These are phyloP conservation scores for Orchesella flavescens DNA, from an alignment of 2,888 invertebrate genomes.

Conservation along the genomic window DNA sequence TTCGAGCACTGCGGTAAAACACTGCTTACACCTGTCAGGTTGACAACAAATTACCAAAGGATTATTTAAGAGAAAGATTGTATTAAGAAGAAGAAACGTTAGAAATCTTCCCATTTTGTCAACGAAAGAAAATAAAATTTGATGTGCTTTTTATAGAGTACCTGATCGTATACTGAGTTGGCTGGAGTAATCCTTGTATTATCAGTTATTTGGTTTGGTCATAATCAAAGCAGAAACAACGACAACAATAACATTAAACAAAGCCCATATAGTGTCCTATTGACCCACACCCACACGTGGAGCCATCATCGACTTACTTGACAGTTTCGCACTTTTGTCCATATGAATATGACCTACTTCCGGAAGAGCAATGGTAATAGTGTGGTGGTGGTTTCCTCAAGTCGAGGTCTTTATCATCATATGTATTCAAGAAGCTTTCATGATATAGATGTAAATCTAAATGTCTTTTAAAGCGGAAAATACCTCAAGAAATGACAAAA, in stretches of 20 bases:
- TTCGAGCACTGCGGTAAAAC: neutral
- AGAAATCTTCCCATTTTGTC: conserved; percentile 2
- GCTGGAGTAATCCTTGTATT: neutral
- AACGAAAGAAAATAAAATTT: conserved; percentile 3
- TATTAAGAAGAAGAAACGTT: neutral
- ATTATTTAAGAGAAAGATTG: neutral
- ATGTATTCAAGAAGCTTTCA: no score
- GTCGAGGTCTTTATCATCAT: no score
- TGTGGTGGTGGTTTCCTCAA: no score
- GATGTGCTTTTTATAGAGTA: neutral
- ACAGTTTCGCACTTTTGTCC: conserved; percentile 32
- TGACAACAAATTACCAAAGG: neutral
- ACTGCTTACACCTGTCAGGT: neutral
- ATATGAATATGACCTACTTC: conserved; percentile 35
- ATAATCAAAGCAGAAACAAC: neutral
- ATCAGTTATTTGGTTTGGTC: neutral
- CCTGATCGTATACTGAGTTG: neutral
- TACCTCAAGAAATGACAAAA: no score
- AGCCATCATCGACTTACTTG: conserved; percentile 40
- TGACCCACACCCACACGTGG: conserved; percentile 35
- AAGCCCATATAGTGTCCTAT: conserved; percentile 56
- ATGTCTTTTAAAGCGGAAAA: no score
- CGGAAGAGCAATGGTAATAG: no score
- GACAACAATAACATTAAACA: conserved; percentile 33
- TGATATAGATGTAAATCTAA: no score